Evolutionary conservation across 2,797 vertebrate species (phyloP).

Genomic region (Pangasius sanitwongsei): DNA sequence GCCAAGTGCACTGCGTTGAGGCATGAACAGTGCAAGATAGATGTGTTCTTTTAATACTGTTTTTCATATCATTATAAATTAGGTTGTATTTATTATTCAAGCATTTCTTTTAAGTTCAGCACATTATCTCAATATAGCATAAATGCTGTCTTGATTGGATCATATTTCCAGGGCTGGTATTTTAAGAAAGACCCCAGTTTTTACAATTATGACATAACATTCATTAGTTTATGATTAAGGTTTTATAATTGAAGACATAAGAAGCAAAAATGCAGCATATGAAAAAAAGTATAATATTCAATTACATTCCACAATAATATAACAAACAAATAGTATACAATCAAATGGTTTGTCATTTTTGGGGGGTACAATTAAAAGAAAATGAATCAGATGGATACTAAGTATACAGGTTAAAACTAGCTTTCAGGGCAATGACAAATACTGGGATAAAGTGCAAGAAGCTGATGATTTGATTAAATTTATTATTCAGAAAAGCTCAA

Average conservation of each 20-base stretch:
- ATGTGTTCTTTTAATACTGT: conserved; percentile 70
- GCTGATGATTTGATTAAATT: conserved; percentile 65
- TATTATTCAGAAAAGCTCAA: conserved; percentile 39
- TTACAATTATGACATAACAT: background rate
- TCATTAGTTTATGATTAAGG: background rate
- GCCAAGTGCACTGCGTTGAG: conserved; percentile 10
- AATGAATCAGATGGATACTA: conserved; percentile 45
- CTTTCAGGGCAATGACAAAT: conserved; percentile 54
- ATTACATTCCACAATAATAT: conserved; percentile 46
- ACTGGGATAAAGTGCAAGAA: conserved; percentile 79
- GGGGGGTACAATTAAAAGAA: background rate
- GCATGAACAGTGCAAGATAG: conserved; percentile 64
- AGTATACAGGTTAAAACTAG: conserved; percentile 47
- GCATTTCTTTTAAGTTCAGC: background rate
- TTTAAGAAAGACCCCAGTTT: background rate
- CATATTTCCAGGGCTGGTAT: background rate
- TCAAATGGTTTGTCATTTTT: conserved; percentile 19
- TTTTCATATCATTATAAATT: conserved; percentile 60
- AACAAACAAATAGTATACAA: conserved; percentile 36
- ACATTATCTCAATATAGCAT: background rate
- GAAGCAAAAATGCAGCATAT: conserved; percentile 30
- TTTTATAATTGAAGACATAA: conserved; percentile 29
- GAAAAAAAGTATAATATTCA: conserved; percentile 33
- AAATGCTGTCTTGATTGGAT: conserved; percentile 13
- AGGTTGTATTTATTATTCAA: conserved; percentile 60